Evolutionary conservation across 2,113 vertebrate genomes (phyloP).

Genomic region (Myotis yumanensis): DNA sequence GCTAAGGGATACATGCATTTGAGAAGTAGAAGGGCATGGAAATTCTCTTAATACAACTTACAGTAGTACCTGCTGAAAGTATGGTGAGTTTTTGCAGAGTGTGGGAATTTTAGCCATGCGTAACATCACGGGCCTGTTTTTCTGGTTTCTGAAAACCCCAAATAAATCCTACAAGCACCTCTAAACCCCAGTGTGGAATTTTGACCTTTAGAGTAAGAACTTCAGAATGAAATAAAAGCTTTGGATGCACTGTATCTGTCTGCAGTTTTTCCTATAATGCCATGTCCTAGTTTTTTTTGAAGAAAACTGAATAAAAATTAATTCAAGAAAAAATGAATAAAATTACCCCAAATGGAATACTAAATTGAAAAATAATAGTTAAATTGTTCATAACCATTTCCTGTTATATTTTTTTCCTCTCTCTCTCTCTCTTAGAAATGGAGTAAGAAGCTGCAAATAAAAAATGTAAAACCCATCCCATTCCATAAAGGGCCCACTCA

Average conservation of each 20-base stretch:
- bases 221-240: conserved; percentile 62
- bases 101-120: conserved; percentile 63
- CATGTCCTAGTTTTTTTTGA: conserved; percentile 62
- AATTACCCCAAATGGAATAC: conserved; percentile 77
- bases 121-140: conserved; percentile 48
- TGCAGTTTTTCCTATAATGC: conserved; percentile 57
- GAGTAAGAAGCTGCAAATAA: conserved; percentile 68
- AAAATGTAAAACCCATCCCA: conserved; percentile 63
- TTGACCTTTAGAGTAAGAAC: conserved; percentile 53
- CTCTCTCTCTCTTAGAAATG: conserved; percentile 64
- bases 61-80: conserved; percentile 15
- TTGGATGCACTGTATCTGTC: conserved; percentile 29
- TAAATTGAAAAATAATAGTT: conserved; percentile 77
- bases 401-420: conserved; percentile 54
- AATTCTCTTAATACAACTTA: conserved; percentile 44
- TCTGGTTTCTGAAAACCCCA: conserved; percentile 72
- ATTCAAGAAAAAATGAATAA: conserved; percentile 70
- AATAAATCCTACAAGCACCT: conserved; percentile 67
- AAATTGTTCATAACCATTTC: conserved; percentile 75
- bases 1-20: conserved; percentile 6
- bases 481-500: conserved; percentile 69
- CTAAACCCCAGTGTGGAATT: conserved; percentile 61
- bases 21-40: not conserved
- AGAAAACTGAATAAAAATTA: conserved; percentile 79
- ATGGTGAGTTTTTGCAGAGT: conserved; percentile 46